Base-by-base conservation (phyloP, 2,113 vertebrate genomes). In the Chaetodon auriga region DNA sequence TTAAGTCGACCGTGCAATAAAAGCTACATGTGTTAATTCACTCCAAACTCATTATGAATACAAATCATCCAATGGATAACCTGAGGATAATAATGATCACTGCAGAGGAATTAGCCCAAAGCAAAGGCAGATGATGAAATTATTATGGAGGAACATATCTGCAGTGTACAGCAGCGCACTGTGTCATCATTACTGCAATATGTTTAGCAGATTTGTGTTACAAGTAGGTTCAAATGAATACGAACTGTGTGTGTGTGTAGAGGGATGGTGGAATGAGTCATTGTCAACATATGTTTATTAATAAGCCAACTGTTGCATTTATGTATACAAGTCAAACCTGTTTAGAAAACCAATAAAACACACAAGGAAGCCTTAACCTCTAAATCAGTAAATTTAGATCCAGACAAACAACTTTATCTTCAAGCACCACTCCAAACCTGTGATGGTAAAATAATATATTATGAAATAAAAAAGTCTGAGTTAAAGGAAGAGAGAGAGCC, bases 21-120 rank as follows among this genome's bases (percentile, higher is more conserved):
- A 76, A 81, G 81, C 14, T 63, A 65, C 74, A 75, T 73, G 43
- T 80, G 63, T 80, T 88, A 73, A 85, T 83, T 85, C 13, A 55
- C 72, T 8, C 23, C 38, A 45, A 49, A 64, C 51, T 68, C 68
- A 65, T 53, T 66, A 61, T 72, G 77, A 85, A 85, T 68, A 87
- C 72, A 68, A 83, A 87, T 83, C 68, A 58, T 65, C 38, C 49
- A 48, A 71, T 64, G 51, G 46, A 81, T 77, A 66, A 68, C 84
- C 82, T 35, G 63, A 58, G 68, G 75, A 63, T 80, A 76, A 82
- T 30, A 51, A 80, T 54, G 54, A 70, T 81, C 57, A 68, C 45
- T 48, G 78, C 53, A 30, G 68, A 80, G 55, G 25, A 82, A 78
- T 80, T 45, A 78, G 41, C 66, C 64, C 35, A 73, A 53, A 79